Conservation (phyloP, 30 jellyfish, hydroid and myxozoan species). For the Sanderia malayensis region DNA sequence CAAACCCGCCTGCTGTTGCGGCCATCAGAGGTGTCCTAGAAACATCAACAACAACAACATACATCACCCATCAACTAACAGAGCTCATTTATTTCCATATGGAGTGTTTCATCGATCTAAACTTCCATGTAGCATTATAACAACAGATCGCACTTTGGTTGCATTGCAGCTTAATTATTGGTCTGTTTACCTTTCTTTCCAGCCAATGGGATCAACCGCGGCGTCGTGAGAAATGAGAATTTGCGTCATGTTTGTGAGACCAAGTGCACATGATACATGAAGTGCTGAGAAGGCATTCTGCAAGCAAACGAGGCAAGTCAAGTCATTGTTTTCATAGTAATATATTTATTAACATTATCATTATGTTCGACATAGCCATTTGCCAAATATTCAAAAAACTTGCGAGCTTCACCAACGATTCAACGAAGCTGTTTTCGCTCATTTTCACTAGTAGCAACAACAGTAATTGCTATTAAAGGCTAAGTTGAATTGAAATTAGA, state of each 20-base stretch:
- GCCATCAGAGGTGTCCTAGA: constrained; percentile 7
- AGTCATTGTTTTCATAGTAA: too few relatives aligned
- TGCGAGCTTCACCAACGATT: too few relatives aligned
- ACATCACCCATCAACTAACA: background rate
- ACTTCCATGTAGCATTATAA: background rate
- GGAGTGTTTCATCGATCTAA: background rate
- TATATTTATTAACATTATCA: too few relatives aligned
- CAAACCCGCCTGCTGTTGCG: constrained; percentile 3
- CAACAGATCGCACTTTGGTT: too few relatives aligned
- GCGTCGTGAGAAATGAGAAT: background rate
- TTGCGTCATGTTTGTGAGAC: background rate
- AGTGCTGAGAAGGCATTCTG: background rate
- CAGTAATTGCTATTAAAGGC: background rate
- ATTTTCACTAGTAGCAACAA: too few relatives aligned
- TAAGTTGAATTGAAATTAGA: background rate
- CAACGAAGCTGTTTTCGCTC: too few relatives aligned
- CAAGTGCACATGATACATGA: background rate
- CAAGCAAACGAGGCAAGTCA: too few relatives aligned
- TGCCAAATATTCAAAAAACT: too few relatives aligned
- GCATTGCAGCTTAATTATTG: too few relatives aligned
- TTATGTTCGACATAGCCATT: too few relatives aligned
- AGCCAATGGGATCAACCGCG: background rate
- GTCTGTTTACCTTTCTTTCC: background rate
- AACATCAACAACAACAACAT: background rate
- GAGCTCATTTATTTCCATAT: background rate